A percentile compares a stretch with the other conserved stretches of the same genome.
These are phyloP conservation scores for Pipa parva DNA, from an alignment of 2,113 vertebrate genomes.

Conservation along the genomic window DNA sequence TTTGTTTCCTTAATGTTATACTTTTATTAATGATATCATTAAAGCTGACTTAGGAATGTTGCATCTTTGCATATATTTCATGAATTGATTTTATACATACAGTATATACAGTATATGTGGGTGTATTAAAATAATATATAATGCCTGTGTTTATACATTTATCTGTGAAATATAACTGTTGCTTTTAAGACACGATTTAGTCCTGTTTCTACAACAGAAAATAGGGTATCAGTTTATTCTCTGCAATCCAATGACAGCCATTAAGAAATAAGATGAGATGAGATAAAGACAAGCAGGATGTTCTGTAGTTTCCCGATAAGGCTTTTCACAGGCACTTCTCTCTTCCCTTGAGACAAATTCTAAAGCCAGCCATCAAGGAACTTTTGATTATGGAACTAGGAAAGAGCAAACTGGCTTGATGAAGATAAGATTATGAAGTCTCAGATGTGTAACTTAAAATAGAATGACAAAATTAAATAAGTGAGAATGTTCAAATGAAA, in stretches of 20 bases:
- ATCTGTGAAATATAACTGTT: neutral
- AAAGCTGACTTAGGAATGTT: no score
- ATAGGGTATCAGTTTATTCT: neutral
- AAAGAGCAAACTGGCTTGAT: slow-evolving; percentile 47
- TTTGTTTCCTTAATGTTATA: no score
- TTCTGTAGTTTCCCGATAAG: slow-evolving; percentile 50
- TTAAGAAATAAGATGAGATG: slow-evolving; percentile 45
- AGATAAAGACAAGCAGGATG: slow-evolving; percentile 43
- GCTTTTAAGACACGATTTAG: slow-evolving; percentile 12
- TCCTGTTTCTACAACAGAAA: slow-evolving; percentile 16
- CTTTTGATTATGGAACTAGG: slow-evolving; percentile 39
- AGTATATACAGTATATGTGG: no score
- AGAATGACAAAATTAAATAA: slow-evolving; percentile 49
- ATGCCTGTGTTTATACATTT: slow-evolving; percentile 1
- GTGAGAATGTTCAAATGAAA: slow-evolving; percentile 22
- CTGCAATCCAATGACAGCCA: slow-evolving; percentile 28
- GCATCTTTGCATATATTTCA: no score
- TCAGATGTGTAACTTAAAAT: slow-evolving; percentile 47
- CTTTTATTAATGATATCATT: no score
- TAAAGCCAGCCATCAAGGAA: slow-evolving; percentile 43
- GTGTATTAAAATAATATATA: no score
- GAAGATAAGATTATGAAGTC: slow-evolving; percentile 47
- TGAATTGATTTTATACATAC: no score
- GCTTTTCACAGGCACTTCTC: slow-evolving; percentile 41
- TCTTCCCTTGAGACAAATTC: slow-evolving; percentile 22